Evolutionary conservation across 92 coral and sea anemone genomes (phyloP), one percentile per base, ranked within the genome.

Genomic region (Pocillopora meandrina): DNA sequence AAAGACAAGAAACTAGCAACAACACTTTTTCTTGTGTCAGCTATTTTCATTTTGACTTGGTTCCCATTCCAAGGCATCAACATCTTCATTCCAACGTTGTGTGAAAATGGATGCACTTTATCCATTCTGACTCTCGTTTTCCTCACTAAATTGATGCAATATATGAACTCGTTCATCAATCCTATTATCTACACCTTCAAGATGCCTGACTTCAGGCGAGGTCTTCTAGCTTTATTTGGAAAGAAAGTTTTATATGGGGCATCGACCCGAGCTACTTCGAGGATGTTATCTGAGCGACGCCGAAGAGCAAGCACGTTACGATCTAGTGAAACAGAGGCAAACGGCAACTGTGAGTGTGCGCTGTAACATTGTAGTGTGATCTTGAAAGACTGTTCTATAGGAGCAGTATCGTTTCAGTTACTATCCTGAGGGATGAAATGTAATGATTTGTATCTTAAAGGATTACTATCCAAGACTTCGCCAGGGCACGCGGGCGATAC

Each of bases 161-260:
- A 91, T 83, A 73, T 85, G 15, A 93, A 93, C 81, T 91, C 93
- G 9, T 87, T 91, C 73, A 84, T 92, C 79, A 93, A 93, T 76
- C 98, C 98, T 0, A 83, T 93, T 47, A 87, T 93, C n/a, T 93
- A 93, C 79, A 78, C 93, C 7, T 87, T 93, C 11, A 92, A 92
- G 74, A 93, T 93, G 52, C 95, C 98, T 19, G 95, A 93, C 71
- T 93, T 93, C 58, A 84, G 92, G 33, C 76, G 90, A n/a, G 94
- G 78, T 11, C 63, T 91, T 34, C 78, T 91, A 1, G 47, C 75
- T 16, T 58, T 91, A 58, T 49, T 91, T 77, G 90, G 92, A 10
- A 78, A 78, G 36, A 72, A 70, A 17, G 52, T 42, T 42, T 36
- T 76, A 14, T 58, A 68, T 35, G 75, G 76, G 6, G 42, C 58